Conservation (phyloP, 2,797 vertebrate species). For the Sebastes hubbsi region DNA sequence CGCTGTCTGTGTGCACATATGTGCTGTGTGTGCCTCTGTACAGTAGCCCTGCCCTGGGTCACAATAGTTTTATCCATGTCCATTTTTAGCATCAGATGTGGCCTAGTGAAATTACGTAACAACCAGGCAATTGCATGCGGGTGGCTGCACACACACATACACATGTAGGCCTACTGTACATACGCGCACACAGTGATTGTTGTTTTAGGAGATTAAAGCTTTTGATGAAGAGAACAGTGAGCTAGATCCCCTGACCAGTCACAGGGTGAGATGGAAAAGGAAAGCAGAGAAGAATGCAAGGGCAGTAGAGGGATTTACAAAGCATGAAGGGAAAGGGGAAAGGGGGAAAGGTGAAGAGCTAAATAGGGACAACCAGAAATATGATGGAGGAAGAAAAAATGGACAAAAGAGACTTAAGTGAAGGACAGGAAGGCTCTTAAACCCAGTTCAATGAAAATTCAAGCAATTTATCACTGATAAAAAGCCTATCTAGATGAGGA, state of each 20-base stretch:
- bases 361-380: slow-evolving; percentile 4
- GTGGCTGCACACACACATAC: slow-evolving; percentile 59
- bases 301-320: slow-evolving; percentile 28
- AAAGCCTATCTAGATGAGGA: neutral
- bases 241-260: slow-evolving; percentile 68
- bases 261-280: slow-evolving; percentile 39
- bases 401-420: neutral
- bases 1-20: slow-evolving; percentile 15
- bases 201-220: slow-evolving; percentile 77
- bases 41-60: slow-evolving; percentile 68
- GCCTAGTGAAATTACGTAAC: slow-evolving; percentile 78
- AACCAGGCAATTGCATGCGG: slow-evolving; percentile 56
- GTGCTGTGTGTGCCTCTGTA: slow-evolving; percentile 32
- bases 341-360: neutral
- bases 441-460: neutral
- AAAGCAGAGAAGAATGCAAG: slow-evolving; percentile 41
- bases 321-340: slow-evolving; percentile 3
- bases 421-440: neutral
- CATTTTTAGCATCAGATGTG: slow-evolving; percentile 83
- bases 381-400: neutral
- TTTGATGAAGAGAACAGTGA: slow-evolving; percentile 63
- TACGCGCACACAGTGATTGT: slow-evolving; percentile 60
- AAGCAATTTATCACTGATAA: neutral
- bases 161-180: slow-evolving; percentile 33
- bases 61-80: slow-evolving; percentile 82